Evolutionary conservation across 2,888 invertebrate species (phyloP).

Genomic region (Trachelus iudaicus): DNA sequence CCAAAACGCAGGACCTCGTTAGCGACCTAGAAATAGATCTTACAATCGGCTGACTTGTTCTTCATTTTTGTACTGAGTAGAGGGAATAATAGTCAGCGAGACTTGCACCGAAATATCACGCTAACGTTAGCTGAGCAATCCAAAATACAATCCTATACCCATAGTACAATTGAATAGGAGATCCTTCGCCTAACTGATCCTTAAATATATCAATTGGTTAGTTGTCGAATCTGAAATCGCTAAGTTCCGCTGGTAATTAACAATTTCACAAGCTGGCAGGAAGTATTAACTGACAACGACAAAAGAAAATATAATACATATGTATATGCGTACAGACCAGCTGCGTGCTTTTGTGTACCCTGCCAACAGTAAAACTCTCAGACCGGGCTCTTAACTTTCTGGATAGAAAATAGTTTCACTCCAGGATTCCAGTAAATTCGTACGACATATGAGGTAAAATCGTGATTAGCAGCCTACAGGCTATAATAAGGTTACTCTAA

Average conservation of each 20-base stretch:
- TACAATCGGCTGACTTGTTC: neutral
- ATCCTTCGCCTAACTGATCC: neutral
- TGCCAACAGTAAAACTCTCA: neutral
- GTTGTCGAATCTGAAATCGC: neutral
- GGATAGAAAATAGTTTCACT: neutral
- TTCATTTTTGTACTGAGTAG: neutral
- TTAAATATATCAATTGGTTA: neutral
- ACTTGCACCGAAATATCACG: neutral
- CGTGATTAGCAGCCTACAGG: neutral
- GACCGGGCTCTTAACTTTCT: neutral
- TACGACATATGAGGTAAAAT: constrained; percentile 1
- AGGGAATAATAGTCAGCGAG: neutral
- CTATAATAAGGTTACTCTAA: neutral
- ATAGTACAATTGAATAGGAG: neutral
- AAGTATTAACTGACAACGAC: neutral
- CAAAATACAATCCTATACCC: neutral
- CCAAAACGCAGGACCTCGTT: neutral
- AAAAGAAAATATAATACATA: neutral
- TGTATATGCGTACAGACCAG: neutral
- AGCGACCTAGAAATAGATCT: neutral
- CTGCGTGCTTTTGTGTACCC: neutral
- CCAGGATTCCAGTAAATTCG: neutral
- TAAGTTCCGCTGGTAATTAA: neutral
- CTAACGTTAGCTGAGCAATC: neutral
- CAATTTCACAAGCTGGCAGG: neutral